Base-by-base conservation (phyloP, 2,113 vertebrate genomes). In the Protobothrops flavoviridis region DNA sequence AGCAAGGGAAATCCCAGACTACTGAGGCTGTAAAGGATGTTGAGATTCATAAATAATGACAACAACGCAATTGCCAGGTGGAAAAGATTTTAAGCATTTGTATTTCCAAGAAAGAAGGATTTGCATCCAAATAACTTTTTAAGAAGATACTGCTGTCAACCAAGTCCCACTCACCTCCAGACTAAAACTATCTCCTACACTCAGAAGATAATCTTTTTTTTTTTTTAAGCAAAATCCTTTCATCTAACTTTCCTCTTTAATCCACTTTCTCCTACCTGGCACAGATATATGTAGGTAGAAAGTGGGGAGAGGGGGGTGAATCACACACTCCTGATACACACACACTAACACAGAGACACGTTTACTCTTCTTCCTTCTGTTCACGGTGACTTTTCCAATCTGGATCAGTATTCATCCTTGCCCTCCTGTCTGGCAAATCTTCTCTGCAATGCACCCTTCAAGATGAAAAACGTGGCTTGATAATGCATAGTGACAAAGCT, bases 161-260 rank as follows among this genome's bases (percentile, higher is more conserved):
- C 95, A 97, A 95, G 94, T 96, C 96, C 96, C 21, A 64, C n/a
- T 86, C 57, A 26, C 5, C 96, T 96, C 96, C 24, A 95, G 93
- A 95, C 95, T 95, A 95, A 92, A 97, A 95, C 74, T 45, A 94
- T 96, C 94, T 93, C 94, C 93, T 95, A 55, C 55, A 93, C 96
- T 95, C 95, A 94, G 97, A 95, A 93, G 53, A 94, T 96, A 97
- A 97, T 91, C 93, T 94, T 91, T 85, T 96, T 96, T 96, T 96
- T 96, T 95, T 45, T 94, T 85, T 5, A 4, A 97, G 91, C 74
- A 95, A 95, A 97, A 97, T 95, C 93, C 91, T 94, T 95, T 97
- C 94, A 97, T 95, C 95, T 96, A 95, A 94, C 91, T 93, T 96
- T 97, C 94, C 95, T 96, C 93, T 95, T 96, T 96, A 97, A 97